These are phyloP conservation scores for Myathropa florea DNA, from an alignment of 2,888 invertebrate genomes.

Conservation along the genomic window DNA sequence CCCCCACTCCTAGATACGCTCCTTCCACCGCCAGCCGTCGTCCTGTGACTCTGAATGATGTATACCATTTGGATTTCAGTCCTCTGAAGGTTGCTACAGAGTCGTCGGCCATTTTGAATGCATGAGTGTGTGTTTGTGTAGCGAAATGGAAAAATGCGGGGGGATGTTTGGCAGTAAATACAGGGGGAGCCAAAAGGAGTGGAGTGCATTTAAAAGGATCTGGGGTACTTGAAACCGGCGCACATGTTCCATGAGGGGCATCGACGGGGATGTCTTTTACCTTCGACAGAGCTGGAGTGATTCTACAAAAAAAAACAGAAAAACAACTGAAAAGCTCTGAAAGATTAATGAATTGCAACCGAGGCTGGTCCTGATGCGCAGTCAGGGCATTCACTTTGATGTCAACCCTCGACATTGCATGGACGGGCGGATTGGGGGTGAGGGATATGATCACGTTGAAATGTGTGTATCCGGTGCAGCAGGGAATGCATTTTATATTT, in stretches of 20 bases:
- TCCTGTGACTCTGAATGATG: neutral
- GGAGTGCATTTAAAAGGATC: constrained; percentile 50
- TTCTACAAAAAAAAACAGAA: neutral
- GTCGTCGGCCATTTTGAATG: constrained; percentile 59
- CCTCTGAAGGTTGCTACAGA: constrained; percentile 25
- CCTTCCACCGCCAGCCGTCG: neutral
- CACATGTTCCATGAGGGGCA: neutral
- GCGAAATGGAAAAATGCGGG: constrained; percentile 9
- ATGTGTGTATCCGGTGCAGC: neutral
- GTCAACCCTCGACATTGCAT: neutral
- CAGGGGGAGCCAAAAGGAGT: constrained; percentile 6
- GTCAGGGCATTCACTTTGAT: constrained; percentile 54
- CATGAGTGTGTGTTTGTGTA: neutral
- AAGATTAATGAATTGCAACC: constrained; percentile 62
- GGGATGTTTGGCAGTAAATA: constrained; percentile 30
- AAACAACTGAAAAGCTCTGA: neutral
- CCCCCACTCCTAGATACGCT: neutral
- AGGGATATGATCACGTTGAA: constrained; percentile 15
- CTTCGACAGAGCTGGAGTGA: constrained; percentile 7
- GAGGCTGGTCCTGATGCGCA: neutral
- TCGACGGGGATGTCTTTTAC: constrained; percentile 1
- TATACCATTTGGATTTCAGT: constrained; percentile 23
- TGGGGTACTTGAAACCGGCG: constrained; percentile 10
- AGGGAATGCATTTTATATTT: constrained; percentile 47
- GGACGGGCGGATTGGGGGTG: neutral